These are phyloP conservation scores for Masticophis lateralis DNA, from an alignment of 2,797 vertebrate species.

Conservation along the genomic window DNA sequence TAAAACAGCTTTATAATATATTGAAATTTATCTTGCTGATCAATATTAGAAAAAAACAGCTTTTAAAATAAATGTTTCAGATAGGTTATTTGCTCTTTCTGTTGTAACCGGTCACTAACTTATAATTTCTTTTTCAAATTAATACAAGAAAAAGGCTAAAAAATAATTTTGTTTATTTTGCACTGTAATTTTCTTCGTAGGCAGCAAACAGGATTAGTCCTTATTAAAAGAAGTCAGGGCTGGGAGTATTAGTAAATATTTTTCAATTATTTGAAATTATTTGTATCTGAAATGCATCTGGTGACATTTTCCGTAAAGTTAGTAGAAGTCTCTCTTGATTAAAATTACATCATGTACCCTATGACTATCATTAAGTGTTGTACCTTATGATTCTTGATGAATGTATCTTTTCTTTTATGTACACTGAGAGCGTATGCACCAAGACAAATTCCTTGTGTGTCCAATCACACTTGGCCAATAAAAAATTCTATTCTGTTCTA, in stretches of 20 bases:
- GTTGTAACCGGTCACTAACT: background rate
- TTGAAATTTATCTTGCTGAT: too few relatives aligned
- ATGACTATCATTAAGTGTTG: too few relatives aligned
- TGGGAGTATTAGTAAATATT: accelerated
- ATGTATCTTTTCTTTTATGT: too few relatives aligned
- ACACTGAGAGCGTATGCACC: too few relatives aligned
- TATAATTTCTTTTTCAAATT: background rate
- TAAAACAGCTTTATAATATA: background rate
- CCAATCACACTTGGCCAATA: too few relatives aligned
- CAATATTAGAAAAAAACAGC: background rate
- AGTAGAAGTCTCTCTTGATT: background rate
- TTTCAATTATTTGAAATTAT: background rate
- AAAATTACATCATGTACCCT: background rate
- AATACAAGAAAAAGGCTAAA: background rate
- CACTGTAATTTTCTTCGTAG: accelerated
- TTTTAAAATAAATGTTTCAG: background rate
- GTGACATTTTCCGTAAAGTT: background rate
- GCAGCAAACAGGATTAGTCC: background rate
- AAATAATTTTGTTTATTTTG: accelerated
- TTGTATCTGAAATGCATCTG: background rate
- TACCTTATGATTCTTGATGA: too few relatives aligned
- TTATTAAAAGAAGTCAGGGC: background rate
- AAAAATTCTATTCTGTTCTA: too few relatives aligned
- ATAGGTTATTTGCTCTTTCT: background rate
- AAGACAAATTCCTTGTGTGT: too few relatives aligned